A percentile compares a stretch with the other conserved stretches of the same genome.
These are phyloP conservation scores for Leptoclinus maculatus DNA, from an alignment of 2,797 vertebrate genomes.

Conservation along the genomic window DNA sequence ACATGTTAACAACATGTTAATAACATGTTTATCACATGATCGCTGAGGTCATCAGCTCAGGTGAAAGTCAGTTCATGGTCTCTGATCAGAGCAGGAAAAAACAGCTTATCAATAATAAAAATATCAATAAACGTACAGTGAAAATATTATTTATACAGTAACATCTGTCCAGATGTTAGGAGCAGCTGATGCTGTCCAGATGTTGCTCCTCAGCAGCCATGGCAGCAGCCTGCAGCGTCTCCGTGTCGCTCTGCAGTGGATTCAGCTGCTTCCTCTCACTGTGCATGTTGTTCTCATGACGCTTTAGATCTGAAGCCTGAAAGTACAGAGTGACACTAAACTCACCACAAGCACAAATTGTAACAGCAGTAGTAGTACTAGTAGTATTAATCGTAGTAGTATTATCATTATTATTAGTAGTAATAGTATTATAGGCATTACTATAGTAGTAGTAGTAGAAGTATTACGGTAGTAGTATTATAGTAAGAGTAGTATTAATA, in stretches of 20 bases:
- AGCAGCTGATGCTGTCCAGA: conserved; percentile 80
- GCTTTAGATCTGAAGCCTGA: conserved; percentile 93
- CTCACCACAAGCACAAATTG: not conserved
- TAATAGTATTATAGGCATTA: no score
- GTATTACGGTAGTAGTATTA: not conserved
- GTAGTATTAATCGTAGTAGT: not conserved
- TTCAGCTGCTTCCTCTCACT: conserved; percentile 94
- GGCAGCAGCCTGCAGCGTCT: conserved; percentile 95
- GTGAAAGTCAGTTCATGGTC: not conserved
- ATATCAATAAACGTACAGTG: not conserved
- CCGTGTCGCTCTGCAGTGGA: conserved; percentile 92
- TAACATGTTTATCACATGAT: conserved; percentile 7
- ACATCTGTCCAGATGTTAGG: not conserved
- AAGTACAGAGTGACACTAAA: conserved; percentile 36
- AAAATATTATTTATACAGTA: not conserved
- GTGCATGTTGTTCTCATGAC: conserved; percentile 99
- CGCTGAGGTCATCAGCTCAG: conserved; percentile 17
- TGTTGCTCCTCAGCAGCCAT: conserved; percentile 98
- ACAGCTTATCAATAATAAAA: not conserved
- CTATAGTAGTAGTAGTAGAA: no score
- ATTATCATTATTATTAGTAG: not conserved
- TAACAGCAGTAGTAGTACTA: not conserved
- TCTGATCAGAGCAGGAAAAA: not conserved
- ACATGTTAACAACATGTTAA: no score
- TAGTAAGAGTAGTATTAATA: not conserved